phyloP scores from a whole-genome alignment of 2,113 vertebrate species.

The Cygnus buccinator region DNA sequence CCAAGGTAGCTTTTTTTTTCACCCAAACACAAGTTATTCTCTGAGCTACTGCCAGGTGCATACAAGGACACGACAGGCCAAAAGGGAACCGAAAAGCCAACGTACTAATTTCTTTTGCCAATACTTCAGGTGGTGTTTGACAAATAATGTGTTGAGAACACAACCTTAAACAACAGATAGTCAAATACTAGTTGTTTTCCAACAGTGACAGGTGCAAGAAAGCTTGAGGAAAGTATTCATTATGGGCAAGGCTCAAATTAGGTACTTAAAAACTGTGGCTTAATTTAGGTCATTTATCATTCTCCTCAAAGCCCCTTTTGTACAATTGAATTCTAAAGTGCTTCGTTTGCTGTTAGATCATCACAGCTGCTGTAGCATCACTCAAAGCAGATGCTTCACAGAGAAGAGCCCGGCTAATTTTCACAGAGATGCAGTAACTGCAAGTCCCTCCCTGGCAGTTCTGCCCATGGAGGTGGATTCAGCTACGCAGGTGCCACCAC shows the following conservation, averaged over 20 bases:
- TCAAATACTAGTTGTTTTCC: constrained; percentile 51
- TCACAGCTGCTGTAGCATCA: constrained; percentile 77
- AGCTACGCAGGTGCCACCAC: constrained; percentile 53
- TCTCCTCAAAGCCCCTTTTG: constrained; percentile 76
- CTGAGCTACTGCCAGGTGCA: not conserved
- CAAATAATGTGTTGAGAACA: constrained; percentile 37
- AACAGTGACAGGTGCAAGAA: constrained; percentile 77
- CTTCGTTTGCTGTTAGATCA: constrained; percentile 77
- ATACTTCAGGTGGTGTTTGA: constrained; percentile 6
- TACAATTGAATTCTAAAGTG: constrained; percentile 77
- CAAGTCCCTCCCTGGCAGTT: constrained; percentile 59
- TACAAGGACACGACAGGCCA: not conserved
- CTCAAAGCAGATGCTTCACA: constrained; percentile 80
- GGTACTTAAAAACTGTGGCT: constrained; percentile 74
- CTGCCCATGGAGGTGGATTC: constrained; percentile 26
- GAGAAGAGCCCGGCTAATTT: constrained; percentile 58
- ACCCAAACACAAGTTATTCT: not conserved
- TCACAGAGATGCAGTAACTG: constrained; percentile 46
- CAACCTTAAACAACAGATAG: constrained; percentile 44
- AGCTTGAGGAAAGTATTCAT: constrained; percentile 69
- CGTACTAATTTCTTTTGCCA: not conserved
- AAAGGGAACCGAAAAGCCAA: not conserved
- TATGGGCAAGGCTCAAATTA: constrained; percentile 74
- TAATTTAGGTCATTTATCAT: constrained; percentile 84
- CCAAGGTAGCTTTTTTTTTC: not conserved